Conservation (phyloP, 2,888 invertebrate species). For the Macrosoma leucophasiata region DNA sequence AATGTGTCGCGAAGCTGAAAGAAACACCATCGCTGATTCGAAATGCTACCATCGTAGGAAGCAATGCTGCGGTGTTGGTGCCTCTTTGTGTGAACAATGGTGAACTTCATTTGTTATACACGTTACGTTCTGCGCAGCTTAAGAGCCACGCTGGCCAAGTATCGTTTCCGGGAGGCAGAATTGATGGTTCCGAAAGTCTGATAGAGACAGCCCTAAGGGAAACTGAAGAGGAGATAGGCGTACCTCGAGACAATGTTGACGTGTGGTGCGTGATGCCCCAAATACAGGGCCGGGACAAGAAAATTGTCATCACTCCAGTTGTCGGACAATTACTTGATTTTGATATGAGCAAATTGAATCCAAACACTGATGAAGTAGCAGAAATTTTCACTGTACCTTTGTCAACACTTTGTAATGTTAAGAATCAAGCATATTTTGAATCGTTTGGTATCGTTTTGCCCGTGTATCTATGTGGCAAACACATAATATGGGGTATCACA, state of each 20-base stretch:
- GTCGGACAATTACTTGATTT: slow-evolving; percentile 77
- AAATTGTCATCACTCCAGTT: slow-evolving; percentile 82
- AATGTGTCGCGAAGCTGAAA: slow-evolving; percentile 75
- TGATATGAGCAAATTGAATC: slow-evolving; percentile 62
- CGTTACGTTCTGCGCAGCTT: slow-evolving; percentile 84
- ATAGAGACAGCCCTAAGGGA: slow-evolving; percentile 88
- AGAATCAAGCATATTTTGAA: slow-evolving; percentile 78
- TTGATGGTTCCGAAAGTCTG: slow-evolving; percentile 77
- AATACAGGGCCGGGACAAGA: slow-evolving; percentile 45
- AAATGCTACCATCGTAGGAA: slow-evolving; percentile 27
- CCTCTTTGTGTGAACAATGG: slow-evolving; percentile 83
- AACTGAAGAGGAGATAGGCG: slow-evolving; percentile 91
- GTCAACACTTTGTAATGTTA: slow-evolving; percentile 76
- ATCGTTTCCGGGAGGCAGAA: slow-evolving; percentile 90
- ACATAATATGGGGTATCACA: slow-evolving; percentile 86
- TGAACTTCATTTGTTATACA: slow-evolving; percentile 87
- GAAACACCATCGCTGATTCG: slow-evolving; percentile 69
- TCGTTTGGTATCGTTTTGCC: slow-evolving; percentile 71
- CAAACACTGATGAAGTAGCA: slow-evolving; percentile 85
- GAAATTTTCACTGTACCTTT: slow-evolving; percentile 84
- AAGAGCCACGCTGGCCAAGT: slow-evolving; percentile 88
- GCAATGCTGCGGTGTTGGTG: slow-evolving; percentile 86
- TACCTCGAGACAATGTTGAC: slow-evolving; percentile 75
- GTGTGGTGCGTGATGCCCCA: slow-evolving; percentile 78
- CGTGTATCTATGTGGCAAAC: slow-evolving; percentile 70